Evolutionary conservation across 2,888 invertebrate species (phyloP).

Genomic region (Nemotelus nigrinus): DNA sequence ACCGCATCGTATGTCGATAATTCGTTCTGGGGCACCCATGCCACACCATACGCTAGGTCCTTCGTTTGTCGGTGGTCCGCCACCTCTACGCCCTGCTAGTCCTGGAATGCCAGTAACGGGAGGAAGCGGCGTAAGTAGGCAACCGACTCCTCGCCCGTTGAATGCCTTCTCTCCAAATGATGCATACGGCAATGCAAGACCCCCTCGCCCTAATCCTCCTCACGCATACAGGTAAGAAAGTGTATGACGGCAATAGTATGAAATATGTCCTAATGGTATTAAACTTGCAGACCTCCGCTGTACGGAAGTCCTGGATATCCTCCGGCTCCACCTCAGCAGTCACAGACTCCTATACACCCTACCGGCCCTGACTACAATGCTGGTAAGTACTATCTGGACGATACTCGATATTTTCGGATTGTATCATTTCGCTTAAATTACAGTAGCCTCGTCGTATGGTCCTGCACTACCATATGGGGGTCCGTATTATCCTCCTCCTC

Average conservation of each 20-base stretch:
- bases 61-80: constrained; percentile 60
- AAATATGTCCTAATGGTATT: neutral
- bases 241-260: neutral
- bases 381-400: constrained; percentile 11
- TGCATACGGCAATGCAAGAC: constrained; percentile 53
- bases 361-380: constrained; percentile 34
- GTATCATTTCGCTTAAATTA: neutral
- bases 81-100: constrained; percentile 55
- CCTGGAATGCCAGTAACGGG: constrained; percentile 30
- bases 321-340: constrained; percentile 54
- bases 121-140: constrained; percentile 24
- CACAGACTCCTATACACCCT: constrained; percentile 47
- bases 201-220: constrained; percentile 57
- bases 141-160: constrained; percentile 40
- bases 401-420: neutral
- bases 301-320: constrained; percentile 62
- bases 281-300: constrained; percentile 57
- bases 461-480: constrained; percentile 53
- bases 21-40: constrained; percentile 44
- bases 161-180: constrained; percentile 36
- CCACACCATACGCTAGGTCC: constrained; percentile 58
- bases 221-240: constrained; percentile 54
- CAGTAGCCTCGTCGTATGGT: constrained; percentile 41
- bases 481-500: constrained; percentile 53
- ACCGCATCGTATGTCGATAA: constrained; percentile 41